These are phyloP conservation scores for Actinopyga echinites DNA, from an alignment of 53 echinoderm and acorn worm genomes.

Conservation along the genomic window DNA sequence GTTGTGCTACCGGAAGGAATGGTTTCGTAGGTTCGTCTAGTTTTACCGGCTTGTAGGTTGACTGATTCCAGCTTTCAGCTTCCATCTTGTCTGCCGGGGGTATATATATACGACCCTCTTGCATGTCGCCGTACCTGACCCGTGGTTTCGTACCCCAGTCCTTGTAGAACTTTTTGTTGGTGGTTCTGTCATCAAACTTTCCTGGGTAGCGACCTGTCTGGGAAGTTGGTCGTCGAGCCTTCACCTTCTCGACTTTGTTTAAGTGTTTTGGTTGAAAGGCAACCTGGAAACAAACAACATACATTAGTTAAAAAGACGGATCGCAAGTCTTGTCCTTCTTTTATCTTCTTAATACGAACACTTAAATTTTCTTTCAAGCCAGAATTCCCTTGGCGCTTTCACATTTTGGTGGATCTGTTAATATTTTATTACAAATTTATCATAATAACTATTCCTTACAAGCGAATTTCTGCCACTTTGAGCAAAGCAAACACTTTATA, in stretches of 20 bases:
- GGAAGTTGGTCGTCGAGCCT: constrained; percentile 60
- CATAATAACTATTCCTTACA: no score
- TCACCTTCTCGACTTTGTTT: constrained; percentile 41
- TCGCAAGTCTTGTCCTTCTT: neutral
- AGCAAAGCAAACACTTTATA: no score
- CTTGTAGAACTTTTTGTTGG: constrained; percentile 88
- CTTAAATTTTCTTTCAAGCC: no score
- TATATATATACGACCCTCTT: constrained; percentile 79
- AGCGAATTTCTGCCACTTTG: no score
- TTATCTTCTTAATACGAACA: no score
- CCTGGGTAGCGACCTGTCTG: constrained; percentile 66
- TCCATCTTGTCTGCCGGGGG: constrained; percentile 75
- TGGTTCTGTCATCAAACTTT: constrained; percentile 90
- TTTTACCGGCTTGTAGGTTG: constrained; percentile 50
- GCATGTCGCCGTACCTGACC: constrained; percentile 86
- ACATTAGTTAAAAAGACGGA: neutral
- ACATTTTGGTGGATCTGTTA: no score
- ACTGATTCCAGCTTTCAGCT: constrained; percentile 63
- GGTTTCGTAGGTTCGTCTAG: constrained; percentile 59
- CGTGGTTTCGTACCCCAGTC: constrained; percentile 90
- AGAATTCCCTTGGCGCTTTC: no score
- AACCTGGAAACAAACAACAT: constrained; percentile 51
- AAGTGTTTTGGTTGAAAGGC: constrained; percentile 73
- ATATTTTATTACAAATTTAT: no score
- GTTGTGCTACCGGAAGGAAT: constrained; percentile 58